Evolutionary conservation across 2,888 invertebrate genomes (phyloP), one percentile per base, ranked within the genome.

Genomic region (Norana najaformis): DNA sequence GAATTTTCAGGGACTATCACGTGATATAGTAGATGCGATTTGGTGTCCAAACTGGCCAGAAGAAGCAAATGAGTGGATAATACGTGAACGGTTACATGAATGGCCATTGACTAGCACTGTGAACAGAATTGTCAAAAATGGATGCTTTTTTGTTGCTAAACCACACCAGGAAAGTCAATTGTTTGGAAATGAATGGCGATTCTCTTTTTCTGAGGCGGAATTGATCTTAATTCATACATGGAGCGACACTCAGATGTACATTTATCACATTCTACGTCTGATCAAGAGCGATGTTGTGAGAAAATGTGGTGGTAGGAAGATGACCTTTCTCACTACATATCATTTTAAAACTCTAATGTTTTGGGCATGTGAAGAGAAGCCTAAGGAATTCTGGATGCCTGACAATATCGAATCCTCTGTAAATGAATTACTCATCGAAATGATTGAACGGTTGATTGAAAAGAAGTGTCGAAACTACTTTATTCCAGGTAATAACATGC

Each of bases 311-410:
- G 85, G 85, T 35, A 36, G 35, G 37, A 34, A 35, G 16, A 30
- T 18, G 36, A 35, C 53, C n/a, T 0, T 34, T 30, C 69, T 89
- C 35, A 20, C 35, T 14, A 53, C 89, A 23, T 89, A 89, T 69
- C 53, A 89, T 35, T 89, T 89, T 36, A 89, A 88, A 69, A 89
- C 89, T 34, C 69, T 89, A 47, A 89, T 89, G 89, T 69, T 89
- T 34, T 89, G 89, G 89, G 47, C 89, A 23, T 89, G 89, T 69
- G 89, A 89, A 47, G 36, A 89, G 8, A 41, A 36, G 20, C 53
- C 89, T n/a, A 18, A 34, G 4, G 69, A 69, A 37, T 88, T 88
- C 34, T 88, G 88, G 88, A 30, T 23, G 20, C 39, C 23, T 6
- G 20, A 6, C 1, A 38, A 38, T 13, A 23, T 88, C 4, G 88